A percentile compares a stretch with the other conserved stretches of the same genome.
phyloP scores from a whole-genome alignment of 1,140 invertebrate species.

The Proctacanthus coquilletti region DNA sequence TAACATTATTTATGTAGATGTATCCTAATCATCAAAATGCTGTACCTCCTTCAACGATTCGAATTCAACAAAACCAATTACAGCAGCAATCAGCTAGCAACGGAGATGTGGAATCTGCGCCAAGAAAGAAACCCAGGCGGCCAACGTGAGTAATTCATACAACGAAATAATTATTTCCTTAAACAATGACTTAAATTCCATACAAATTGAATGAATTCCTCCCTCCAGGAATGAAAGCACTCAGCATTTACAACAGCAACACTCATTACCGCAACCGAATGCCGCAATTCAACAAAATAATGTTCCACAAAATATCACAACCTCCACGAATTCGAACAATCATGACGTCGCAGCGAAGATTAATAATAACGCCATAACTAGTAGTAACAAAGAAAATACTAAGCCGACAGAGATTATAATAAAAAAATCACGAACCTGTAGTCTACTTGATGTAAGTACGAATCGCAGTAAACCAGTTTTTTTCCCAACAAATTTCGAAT shows the following conservation, averaged over 20 bases:
- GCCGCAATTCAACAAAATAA: neutral
- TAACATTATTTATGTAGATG: slow-evolving; percentile 10
- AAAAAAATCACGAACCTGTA: slow-evolving; percentile 21
- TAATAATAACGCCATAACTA: neutral
- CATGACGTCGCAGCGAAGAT: neutral
- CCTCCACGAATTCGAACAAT: neutral
- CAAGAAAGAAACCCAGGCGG: slow-evolving; percentile 32
- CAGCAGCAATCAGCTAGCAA: slow-evolving; percentile 7
- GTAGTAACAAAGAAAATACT: slow-evolving; percentile 25
- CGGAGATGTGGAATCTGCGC: slow-evolving; percentile 35
- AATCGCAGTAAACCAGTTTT: no score
- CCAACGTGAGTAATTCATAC: neutral
- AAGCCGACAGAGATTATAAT: slow-evolving; percentile 26
- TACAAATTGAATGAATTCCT: neutral
- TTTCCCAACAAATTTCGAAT: neutral
- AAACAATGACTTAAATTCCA: no score
- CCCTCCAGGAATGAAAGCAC: neutral
- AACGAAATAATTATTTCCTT: no score
- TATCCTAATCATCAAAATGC: slow-evolving; percentile 16
- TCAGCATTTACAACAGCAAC: neutral
- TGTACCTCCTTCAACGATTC: slow-evolving; percentile 9
- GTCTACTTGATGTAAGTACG: slow-evolving; percentile 22
- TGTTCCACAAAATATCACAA: no score
- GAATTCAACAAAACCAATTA: neutral
- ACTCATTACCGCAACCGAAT: neutral